phyloP scores from a whole-genome alignment of 2,797 vertebrate species.

The Siniperca scherzeri region DNA sequence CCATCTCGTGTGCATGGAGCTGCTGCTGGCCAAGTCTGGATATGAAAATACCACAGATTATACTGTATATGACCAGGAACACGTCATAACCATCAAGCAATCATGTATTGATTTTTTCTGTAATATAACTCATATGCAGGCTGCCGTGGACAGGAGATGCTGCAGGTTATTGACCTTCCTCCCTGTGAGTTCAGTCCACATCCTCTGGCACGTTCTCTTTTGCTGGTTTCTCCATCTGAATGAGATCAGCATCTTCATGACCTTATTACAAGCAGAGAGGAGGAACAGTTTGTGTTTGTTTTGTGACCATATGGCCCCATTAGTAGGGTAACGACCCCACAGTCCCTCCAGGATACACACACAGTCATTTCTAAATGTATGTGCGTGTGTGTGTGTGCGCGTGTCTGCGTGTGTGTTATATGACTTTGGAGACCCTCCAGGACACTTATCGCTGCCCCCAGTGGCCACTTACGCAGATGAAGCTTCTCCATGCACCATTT shows the following conservation, averaged over 20 bases:
- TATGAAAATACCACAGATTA: background rate
- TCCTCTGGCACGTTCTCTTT: constrained; percentile 60
- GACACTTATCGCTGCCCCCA: constrained; percentile 77
- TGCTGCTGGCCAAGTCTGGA: background rate
- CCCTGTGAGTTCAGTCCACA: constrained; percentile 56
- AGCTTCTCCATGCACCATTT: constrained; percentile 70
- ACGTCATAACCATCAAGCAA: background rate
- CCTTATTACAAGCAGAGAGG: constrained; percentile 80
- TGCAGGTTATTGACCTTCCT: constrained; percentile 66
- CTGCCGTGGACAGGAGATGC: constrained; percentile 28
- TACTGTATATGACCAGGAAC: background rate
- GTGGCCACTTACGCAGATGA: constrained; percentile 76
- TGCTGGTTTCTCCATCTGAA: constrained; percentile 67
- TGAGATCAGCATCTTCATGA: constrained; percentile 79
- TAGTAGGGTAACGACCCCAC: constrained; percentile 87
- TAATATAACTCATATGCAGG: constrained; percentile 1
- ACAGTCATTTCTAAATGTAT: constrained; percentile 54
- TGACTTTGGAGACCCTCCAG: constrained; percentile 77
- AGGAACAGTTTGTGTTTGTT: constrained; percentile 87
- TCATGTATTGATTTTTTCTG: constrained; percentile 5
- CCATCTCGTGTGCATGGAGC: background rate
- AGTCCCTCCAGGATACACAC: constrained; percentile 79
- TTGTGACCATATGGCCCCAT: constrained; percentile 89
- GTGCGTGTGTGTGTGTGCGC: constrained; percentile 2
- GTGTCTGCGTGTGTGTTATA: constrained; percentile 26